A percentile compares a stretch with the other conserved stretches of the same genome.
These are phyloP conservation scores for Pampusana beccarii DNA, from an alignment of 2,113 vertebrate genomes.

Conservation along the genomic window DNA sequence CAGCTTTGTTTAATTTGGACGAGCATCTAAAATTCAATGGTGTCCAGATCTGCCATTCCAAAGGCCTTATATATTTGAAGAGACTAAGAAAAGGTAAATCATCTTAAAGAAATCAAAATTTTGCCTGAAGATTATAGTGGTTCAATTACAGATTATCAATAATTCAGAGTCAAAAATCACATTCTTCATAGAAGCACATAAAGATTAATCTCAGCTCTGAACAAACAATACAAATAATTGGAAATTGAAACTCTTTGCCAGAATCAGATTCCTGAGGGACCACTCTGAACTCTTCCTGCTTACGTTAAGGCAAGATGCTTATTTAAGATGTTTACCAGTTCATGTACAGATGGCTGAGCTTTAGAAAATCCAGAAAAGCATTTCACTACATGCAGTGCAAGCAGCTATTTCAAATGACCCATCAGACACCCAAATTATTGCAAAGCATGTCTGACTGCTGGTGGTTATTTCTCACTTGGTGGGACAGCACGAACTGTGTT, in stretches of 20 bases:
- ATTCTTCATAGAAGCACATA: neutral
- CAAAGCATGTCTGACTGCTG: neutral
- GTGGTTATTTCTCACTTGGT: neutral
- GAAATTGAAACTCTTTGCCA: neutral
- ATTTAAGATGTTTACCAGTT: neutral
- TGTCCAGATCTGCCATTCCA: neutral
- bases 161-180: neutral
- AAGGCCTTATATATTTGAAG: neutral
- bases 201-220: neutral
- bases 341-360: neutral
- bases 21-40: neutral
- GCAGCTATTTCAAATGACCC: neutral
- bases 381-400: neutral
- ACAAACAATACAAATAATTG: neutral
- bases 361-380: neutral
- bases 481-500: neutral
- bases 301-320: neutral
- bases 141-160: neutral
- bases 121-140: neutral
- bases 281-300: neutral
- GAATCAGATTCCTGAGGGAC: neutral
- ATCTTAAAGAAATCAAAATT: neutral
- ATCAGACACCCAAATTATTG: neutral
- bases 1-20: neutral
- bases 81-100: neutral